These are phyloP conservation scores for Amorpha juglandis DNA, from an alignment of 2,888 invertebrate species.

Conservation along the genomic window DNA sequence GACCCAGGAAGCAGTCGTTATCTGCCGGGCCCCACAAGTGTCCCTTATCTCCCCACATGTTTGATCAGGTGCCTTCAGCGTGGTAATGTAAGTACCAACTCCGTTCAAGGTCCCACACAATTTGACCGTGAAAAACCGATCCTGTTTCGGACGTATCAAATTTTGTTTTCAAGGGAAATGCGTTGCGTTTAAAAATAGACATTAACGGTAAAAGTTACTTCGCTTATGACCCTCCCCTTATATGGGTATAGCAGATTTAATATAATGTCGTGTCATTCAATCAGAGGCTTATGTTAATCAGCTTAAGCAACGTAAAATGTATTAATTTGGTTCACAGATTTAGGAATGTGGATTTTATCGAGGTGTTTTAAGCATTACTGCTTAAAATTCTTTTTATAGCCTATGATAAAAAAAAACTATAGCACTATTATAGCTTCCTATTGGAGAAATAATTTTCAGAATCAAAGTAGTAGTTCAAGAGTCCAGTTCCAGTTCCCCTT, in stretches of 20 bases:
- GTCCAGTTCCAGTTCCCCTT: too few relatives aligned
- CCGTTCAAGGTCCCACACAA: constrained; percentile 62
- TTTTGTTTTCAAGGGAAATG: constrained; percentile 55
- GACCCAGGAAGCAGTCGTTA: constrained; percentile 70
- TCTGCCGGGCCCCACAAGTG: constrained; percentile 77
- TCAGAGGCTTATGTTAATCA: constrained; percentile 1
- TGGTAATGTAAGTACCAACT: constrained; percentile 54
- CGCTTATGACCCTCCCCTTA: background rate
- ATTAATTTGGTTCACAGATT: background rate
- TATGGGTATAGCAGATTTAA: background rate
- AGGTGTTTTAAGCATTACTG: background rate
- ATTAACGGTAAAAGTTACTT: constrained; percentile 29
- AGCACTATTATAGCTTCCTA: too few relatives aligned
- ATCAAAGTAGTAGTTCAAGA: too few relatives aligned
- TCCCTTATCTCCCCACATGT: constrained; percentile 78
- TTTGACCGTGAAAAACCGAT: constrained; percentile 71
- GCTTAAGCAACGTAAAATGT: background rate
- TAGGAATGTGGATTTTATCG: background rate
- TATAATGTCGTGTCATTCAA: background rate
- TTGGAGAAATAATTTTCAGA: too few relatives aligned
- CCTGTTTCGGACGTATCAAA: constrained; percentile 54
- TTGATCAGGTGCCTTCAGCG: constrained; percentile 76
- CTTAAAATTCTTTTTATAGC: background rate
- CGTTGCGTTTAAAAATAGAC: constrained; percentile 31
- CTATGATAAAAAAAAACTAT: too few relatives aligned